Percentiles rank a stretch among this genome's conserved stretches.
phyloP scores from a whole-genome alignment of 2,797 vertebrate species.

The Carcharodon carcharias region DNA sequence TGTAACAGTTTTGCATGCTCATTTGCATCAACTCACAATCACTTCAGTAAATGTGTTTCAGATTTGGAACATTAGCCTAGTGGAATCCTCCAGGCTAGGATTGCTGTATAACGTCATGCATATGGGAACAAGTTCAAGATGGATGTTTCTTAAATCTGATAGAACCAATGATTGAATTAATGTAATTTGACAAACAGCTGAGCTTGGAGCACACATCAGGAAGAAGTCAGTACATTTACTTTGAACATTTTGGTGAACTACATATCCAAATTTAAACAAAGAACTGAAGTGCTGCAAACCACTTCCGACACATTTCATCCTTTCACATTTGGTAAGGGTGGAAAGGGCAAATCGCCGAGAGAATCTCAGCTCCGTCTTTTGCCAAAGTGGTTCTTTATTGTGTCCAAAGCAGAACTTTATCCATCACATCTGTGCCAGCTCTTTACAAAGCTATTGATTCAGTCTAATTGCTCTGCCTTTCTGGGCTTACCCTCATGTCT shows the following conservation, averaged over 20 bases:
- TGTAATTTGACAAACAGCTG: conserved; percentile 1
- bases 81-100: conserved; percentile 6
- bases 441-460: background rate
- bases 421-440: background rate
- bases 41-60: background rate
- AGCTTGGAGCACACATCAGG: background rate
- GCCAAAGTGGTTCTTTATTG: background rate
- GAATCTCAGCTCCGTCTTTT: background rate
- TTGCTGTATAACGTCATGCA: background rate
- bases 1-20: background rate
- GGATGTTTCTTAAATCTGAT: background rate
- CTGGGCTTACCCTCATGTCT: background rate
- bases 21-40: background rate
- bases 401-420: background rate
- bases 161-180: conserved; percentile 22
- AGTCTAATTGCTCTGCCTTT: background rate
- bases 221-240: background rate
- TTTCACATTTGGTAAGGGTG: background rate
- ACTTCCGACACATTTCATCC: background rate
- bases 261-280: conserved; percentile 13
- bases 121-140: background rate
- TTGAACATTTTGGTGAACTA: background rate
- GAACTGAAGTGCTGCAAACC: background rate
- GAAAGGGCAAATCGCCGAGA: background rate
- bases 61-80: background rate